Percentiles rank a stretch among this genome's conserved stretches.
phyloP scores from a whole-genome alignment of 2,113 vertebrate genomes.

The Callopanchax toddi region DNA sequence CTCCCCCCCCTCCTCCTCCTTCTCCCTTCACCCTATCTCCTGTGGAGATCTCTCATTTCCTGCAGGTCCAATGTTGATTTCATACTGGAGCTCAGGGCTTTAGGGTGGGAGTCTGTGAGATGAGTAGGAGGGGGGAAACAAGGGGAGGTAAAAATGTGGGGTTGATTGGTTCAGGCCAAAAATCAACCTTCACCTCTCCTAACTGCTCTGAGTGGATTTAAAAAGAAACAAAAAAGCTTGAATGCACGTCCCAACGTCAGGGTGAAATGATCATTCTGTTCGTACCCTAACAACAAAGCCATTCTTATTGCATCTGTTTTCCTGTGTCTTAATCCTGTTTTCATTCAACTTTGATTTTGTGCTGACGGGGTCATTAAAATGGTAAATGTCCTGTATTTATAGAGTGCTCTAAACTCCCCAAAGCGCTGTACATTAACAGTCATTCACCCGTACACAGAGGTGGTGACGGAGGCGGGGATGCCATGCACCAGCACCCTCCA shows the following conservation, averaged over 20 bases:
- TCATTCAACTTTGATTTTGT: too few species aligned
- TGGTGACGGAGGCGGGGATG: too few species aligned
- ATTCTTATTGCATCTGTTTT: too few species aligned
- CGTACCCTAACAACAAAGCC: too few species aligned
- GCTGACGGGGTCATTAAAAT: too few species aligned
- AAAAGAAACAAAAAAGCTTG: constrained; percentile 9
- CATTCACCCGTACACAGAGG: too few species aligned
- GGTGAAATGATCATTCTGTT: background rate
- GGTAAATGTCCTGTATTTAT: too few species aligned
- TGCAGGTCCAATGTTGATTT: constrained; percentile 77
- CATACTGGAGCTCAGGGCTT: constrained; percentile 70
- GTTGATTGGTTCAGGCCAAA: constrained; percentile 63
- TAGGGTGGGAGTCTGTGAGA: constrained; percentile 65
- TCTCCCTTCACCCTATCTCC: constrained; percentile 70
- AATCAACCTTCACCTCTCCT: constrained; percentile 60
- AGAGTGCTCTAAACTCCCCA: too few species aligned
- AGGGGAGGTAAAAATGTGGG: constrained; percentile 48
- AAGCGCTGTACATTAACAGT: too few species aligned
- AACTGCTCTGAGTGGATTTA: constrained; percentile 36
- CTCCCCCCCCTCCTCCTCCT: constrained; percentile 48
- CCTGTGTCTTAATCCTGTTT: too few species aligned
- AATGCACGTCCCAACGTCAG: background rate
- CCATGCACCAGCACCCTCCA: too few species aligned
- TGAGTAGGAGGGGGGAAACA: constrained; percentile 35
- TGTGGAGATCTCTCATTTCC: constrained; percentile 79